phyloP scores from a whole-genome alignment of 2,113 vertebrate species.

The Dendropsophus ebraccatus region DNA sequence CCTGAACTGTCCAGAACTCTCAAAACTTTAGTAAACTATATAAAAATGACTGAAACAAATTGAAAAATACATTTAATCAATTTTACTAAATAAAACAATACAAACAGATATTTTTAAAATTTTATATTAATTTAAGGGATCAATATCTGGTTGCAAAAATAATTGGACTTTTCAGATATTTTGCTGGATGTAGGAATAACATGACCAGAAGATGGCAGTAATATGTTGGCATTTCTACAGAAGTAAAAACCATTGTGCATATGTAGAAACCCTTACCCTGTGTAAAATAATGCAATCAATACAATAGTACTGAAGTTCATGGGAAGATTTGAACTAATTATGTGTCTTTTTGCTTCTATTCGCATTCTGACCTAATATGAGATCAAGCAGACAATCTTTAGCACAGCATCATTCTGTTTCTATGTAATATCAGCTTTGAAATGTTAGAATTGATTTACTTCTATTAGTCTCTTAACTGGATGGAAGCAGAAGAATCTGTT shows the following conservation, averaged over 20 bases:
- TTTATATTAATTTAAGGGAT: neutral
- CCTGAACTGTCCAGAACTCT: too few species aligned
- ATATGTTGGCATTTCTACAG: neutral
- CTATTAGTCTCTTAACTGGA: conserved; percentile 18
- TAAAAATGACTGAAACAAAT: too few species aligned
- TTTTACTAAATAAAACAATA: too few species aligned
- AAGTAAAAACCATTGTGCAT: neutral
- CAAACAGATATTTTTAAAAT: neutral
- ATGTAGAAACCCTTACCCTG: neutral
- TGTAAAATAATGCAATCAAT: neutral
- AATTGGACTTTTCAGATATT: neutral
- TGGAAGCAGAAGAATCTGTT: conserved; percentile 12
- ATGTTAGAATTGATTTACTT: conserved; percentile 36
- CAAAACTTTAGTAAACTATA: too few species aligned
- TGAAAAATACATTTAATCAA: too few species aligned
- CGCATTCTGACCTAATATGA: neutral
- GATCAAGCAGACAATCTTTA: neutral
- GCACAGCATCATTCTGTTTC: neutral
- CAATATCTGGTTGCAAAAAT: neutral
- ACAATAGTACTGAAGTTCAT: neutral
- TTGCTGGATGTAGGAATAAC: neutral
- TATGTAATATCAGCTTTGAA: neutral
- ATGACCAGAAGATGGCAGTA: conserved; percentile 8
- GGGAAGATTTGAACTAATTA: neutral
- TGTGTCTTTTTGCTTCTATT: neutral